Evolutionary conservation across 2,797 vertebrate species (phyloP), one percentile per base, ranked within the genome.

Genomic region (Rhodeus uyekii): DNA sequence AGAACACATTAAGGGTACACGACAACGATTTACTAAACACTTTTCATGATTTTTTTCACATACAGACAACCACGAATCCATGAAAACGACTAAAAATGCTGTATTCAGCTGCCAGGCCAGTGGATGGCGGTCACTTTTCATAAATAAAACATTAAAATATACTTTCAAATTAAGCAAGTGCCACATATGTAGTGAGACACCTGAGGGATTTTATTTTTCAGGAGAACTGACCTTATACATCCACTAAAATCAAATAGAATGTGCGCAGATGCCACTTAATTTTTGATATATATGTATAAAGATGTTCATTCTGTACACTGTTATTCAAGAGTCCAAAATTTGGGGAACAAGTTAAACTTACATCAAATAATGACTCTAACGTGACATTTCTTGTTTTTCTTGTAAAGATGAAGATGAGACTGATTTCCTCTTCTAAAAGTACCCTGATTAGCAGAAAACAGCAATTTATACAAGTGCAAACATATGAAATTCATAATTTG

Each of bases 11-110:
- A 58, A 58, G 13, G 24, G 5, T 27, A 27, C 2, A 27, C 13
- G 3, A 27, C 2, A 24, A 13, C 0, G 10, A 12, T 24, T 22
- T 55, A 55, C 9, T 24, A n/a, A 10, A 53, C 0, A 1, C 4
- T 53, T 50, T 50, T 48, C 46, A 3, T 50, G n/a, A n/a, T 50
- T 3, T 4, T n/a, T 55, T 55, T 55, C 4, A 4, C n/a, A 2
- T 58, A 24, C n/a, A 58, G n/a, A 6, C 0, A 10, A 5, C n/a
- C 48, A 50, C 1, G 7, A 8, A 48, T 48, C 16, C 6, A 7
- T 8, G 8, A 22, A 50, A 22, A 22, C 19, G 4, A 24, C 12
- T 55, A 24, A 24, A n/a, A 55, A 55, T 0, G 2, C 24, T 58
- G 55, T 14, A 27, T 27, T 6, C 4, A 13, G 2, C 24, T 27